phyloP scores from a whole-genome alignment of 2,888 invertebrate genomes.

The Caenorhabditis uteleia region DNA sequence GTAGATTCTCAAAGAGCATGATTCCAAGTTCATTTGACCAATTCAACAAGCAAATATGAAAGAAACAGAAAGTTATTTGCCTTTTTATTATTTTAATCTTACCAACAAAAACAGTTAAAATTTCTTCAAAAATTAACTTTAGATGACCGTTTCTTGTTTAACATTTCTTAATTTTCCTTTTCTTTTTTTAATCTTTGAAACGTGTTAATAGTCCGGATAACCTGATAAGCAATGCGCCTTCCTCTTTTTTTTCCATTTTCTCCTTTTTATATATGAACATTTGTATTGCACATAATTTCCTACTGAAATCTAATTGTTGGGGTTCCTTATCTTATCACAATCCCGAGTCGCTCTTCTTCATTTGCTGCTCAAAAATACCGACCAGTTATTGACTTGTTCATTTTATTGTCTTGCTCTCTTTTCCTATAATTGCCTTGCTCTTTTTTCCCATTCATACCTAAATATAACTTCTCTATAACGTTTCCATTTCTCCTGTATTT shows the following conservation, averaged over 20 bases:
- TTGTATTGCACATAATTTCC: slow-evolving; percentile 26
- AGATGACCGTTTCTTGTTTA: slow-evolving; percentile 19
- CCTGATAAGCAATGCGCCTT: slow-evolving; percentile 34
- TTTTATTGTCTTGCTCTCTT: neutral
- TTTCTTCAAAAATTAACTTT: too few species aligned
- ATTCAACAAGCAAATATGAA: too few species aligned
- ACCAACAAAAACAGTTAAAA: too few species aligned
- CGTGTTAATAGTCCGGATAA: slow-evolving; percentile 45
- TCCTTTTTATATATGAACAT: slow-evolving; percentile 14
- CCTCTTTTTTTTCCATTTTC: slow-evolving; percentile 13
- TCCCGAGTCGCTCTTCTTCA: slow-evolving; percentile 27
- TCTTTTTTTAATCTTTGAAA: slow-evolving; percentile 29
- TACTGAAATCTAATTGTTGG: slow-evolving; percentile 6
- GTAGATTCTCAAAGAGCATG: too few species aligned
- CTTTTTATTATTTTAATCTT: too few species aligned
- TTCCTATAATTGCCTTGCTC: too few species aligned
- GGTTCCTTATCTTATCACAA: too few species aligned
- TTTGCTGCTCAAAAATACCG: slow-evolving; percentile 31
- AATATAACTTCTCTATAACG: too few species aligned
- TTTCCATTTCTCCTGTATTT: too few species aligned
- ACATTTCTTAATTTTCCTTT: slow-evolving; percentile 6
- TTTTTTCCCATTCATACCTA: too few species aligned
- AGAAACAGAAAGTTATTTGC: too few species aligned
- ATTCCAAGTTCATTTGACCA: too few species aligned
- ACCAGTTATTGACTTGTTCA: neutral